Conservation (phyloP, 1,140 invertebrate species). For the Tachypleus tridentatus region DNA sequence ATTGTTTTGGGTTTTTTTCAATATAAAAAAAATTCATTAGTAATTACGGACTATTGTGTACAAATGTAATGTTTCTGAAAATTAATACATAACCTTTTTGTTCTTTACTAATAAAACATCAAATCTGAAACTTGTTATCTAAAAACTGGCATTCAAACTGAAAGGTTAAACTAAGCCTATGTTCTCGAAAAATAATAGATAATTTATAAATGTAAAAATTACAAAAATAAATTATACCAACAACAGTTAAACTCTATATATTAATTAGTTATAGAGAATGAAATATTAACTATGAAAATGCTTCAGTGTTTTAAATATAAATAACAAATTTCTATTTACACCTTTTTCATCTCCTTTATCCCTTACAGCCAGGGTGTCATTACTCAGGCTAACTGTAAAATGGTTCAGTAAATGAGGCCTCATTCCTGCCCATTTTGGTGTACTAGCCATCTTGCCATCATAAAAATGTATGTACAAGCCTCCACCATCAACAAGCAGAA, state of each 20-base stretch:
- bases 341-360: constrained; percentile 68
- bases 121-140: too few species aligned
- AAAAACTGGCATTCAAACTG: background rate
- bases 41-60: too few species aligned
- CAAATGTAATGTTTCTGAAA: too few species aligned
- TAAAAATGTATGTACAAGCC: constrained; percentile 70
- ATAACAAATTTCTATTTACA: constrained; percentile 30
- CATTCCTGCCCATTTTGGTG: constrained; percentile 65
- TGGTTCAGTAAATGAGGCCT: constrained; percentile 49
- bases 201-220: background rate
- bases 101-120: too few species aligned
- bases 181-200: background rate
- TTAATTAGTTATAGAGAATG: too few species aligned
- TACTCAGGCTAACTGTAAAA: constrained; percentile 56
- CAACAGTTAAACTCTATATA: too few species aligned
- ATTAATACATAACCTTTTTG: too few species aligned
- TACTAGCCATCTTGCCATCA: constrained; percentile 64
- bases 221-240: too few species aligned
- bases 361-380: constrained; percentile 67
- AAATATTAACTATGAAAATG: too few species aligned
- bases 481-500: constrained; percentile 66
- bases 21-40: too few species aligned
- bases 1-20: too few species aligned
- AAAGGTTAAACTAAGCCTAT: constrained; percentile 3
- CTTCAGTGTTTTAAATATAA: constrained; percentile 4